Conservation (phyloP, 1,140 invertebrate genomes). For the Rhagoletis pomonella region DNA sequence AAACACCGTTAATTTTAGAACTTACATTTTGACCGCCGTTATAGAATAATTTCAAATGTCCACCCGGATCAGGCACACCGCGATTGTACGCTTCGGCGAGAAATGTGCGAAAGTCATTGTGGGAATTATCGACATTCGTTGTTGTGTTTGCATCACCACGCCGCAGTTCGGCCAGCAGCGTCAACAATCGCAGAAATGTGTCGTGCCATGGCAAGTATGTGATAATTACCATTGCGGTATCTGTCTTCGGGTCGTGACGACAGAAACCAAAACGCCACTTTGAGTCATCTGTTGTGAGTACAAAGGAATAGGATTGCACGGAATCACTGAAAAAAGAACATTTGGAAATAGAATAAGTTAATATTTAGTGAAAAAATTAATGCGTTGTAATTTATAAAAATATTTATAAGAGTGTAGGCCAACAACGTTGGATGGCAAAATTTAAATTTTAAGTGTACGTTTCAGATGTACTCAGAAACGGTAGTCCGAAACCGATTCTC, state of each 20-base stretch:
- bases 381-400: no score
- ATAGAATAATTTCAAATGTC: slow-evolving; percentile 77
- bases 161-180: slow-evolving; percentile 64
- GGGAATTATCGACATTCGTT: slow-evolving; percentile 38
- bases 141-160: slow-evolving; percentile 60
- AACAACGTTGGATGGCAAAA: no score
- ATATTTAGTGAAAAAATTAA: no score
- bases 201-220: slow-evolving; percentile 97
- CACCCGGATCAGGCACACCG: slow-evolving; percentile 78
- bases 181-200: slow-evolving; percentile 90
- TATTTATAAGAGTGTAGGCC: no score
- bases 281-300: slow-evolving; percentile 92
- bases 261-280: slow-evolving; percentile 98
- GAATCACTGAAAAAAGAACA: slow-evolving; percentile 61
- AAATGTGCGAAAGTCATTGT: slow-evolving; percentile 76
- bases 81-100: slow-evolving; percentile 80
- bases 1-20: slow-evolving; percentile 58
- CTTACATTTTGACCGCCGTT: slow-evolving; percentile 77
- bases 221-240: slow-evolving; percentile 85
- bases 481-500: no score
- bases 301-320: slow-evolving; percentile 86
- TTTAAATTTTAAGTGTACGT: no score
- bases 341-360: no score
- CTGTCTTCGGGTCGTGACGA: slow-evolving; percentile 89
- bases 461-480: no score